Percentiles rank a stretch among this genome's conserved stretches.
Conservation (phyloP, 2,888 invertebrate species). For the Rugalucina vietnamica region DNA sequence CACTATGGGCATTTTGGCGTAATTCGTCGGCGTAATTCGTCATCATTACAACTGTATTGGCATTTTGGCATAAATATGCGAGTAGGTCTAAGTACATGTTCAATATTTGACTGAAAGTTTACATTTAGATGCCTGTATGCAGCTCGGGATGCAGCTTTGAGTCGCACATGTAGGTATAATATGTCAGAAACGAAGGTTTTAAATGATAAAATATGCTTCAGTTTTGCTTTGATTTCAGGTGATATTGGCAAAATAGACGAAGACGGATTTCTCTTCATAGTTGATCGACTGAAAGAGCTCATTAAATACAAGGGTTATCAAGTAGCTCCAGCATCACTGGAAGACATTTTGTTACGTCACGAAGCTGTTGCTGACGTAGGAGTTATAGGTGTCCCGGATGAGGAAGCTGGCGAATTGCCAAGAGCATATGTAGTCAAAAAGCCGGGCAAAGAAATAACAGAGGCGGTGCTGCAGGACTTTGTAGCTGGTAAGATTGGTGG, state of each 20-base stretch:
- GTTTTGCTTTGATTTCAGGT: slow-evolving; percentile 91
- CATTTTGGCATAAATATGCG: too few relatives aligned
- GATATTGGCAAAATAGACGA: slow-evolving; percentile 91
- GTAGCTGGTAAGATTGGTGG: slow-evolving; percentile 49
- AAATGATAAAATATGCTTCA: too few relatives aligned
- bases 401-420: slow-evolving; percentile 89
- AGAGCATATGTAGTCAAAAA: slow-evolving; percentile 89
- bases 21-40: too few relatives aligned
- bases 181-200: too few relatives aligned
- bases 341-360: slow-evolving; percentile 90
- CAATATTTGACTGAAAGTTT: too few relatives aligned
- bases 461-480: slow-evolving; percentile 86
- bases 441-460: slow-evolving; percentile 79
- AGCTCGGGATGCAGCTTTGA: too few relatives aligned
- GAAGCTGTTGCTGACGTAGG: slow-evolving; percentile 90
- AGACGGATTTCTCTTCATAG: slow-evolving; percentile 92
- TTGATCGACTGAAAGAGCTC: slow-evolving; percentile 94
- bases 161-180: too few relatives aligned
- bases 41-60: too few relatives aligned
- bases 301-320: slow-evolving; percentile 95
- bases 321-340: slow-evolving; percentile 95
- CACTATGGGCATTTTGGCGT: too few relatives aligned
- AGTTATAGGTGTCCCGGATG: slow-evolving; percentile 88
- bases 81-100: too few relatives aligned
- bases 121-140: too few relatives aligned